Evolutionary conservation across 2,888 invertebrate species (phyloP).

Genomic region (Piscicola geometra): DNA sequence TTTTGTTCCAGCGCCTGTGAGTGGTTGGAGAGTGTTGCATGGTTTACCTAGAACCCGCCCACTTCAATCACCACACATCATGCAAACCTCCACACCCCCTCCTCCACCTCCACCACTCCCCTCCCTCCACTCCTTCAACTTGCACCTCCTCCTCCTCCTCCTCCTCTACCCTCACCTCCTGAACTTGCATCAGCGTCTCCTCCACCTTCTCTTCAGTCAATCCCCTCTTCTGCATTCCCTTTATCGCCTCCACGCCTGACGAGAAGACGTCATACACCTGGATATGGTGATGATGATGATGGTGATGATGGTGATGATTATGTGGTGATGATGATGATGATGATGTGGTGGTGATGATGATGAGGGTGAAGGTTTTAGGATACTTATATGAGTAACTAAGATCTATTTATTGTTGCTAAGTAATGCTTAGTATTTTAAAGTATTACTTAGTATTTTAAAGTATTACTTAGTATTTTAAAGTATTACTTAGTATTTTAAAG

Average conservation of each 20-base stretch:
- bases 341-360: background rate
- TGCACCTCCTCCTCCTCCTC: too few relatives aligned
- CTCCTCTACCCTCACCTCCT: constrained; percentile 43
- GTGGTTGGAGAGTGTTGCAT: background rate
- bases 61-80: constrained; percentile 1
- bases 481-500: too few relatives aligned
- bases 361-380: too few relatives aligned
- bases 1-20: constrained; percentile 25
- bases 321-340: background rate
- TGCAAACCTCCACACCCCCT: background rate
- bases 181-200: constrained; percentile 39
- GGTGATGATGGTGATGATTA: background rate
- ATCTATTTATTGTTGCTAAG: too few relatives aligned
- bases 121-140: too few relatives aligned
- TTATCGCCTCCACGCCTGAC: constrained; percentile 41
- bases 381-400: too few relatives aligned
- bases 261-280: constrained; percentile 33
- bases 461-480: too few relatives aligned
- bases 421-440: too few relatives aligned
- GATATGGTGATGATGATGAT: background rate
- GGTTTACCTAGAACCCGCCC: too few relatives aligned
- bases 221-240: constrained; percentile 35
- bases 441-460: too few relatives aligned
- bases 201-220: constrained; percentile 41
- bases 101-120: background rate